These are phyloP conservation scores for Lobophora halterata DNA, from an alignment of 2,888 invertebrate genomes.

Conservation along the genomic window DNA sequence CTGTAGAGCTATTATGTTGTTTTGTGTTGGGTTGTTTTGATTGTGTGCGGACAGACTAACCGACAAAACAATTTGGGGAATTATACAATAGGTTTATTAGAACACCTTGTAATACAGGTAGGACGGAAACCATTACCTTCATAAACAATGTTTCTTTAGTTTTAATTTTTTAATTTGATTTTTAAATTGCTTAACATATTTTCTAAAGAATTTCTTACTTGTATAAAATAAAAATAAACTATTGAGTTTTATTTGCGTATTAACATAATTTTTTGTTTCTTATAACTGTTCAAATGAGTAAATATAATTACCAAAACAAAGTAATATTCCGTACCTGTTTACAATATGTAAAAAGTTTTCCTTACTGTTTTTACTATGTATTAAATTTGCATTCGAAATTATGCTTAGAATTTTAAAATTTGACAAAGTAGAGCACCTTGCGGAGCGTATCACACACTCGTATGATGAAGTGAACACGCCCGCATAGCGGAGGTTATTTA, in stretches of 20 bases:
- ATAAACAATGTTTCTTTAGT: no score
- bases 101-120: constrained; percentile 15
- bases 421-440: constrained; percentile 54
- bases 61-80: constrained; percentile 55
- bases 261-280: no score
- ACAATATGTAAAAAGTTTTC: no score
- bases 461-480: constrained; percentile 10
- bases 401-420: constrained; percentile 1
- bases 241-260: no score
- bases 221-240: no score
- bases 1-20: constrained; percentile 75
- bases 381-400: background rate
- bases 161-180: no score
- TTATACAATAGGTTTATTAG: constrained; percentile 27
- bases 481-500: constrained; percentile 6
- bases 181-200: no score
- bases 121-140: background rate
- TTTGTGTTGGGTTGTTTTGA: constrained; percentile 73
- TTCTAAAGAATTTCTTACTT: no score
- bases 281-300: no score
- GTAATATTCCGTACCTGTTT: no score
- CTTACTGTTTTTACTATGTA: no score
- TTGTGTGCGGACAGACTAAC: constrained; percentile 68
- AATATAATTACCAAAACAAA: no score
- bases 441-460: constrained; percentile 32